Conservation (phyloP, 2,113 vertebrate species). For the Neopipo cinnamomea region DNA sequence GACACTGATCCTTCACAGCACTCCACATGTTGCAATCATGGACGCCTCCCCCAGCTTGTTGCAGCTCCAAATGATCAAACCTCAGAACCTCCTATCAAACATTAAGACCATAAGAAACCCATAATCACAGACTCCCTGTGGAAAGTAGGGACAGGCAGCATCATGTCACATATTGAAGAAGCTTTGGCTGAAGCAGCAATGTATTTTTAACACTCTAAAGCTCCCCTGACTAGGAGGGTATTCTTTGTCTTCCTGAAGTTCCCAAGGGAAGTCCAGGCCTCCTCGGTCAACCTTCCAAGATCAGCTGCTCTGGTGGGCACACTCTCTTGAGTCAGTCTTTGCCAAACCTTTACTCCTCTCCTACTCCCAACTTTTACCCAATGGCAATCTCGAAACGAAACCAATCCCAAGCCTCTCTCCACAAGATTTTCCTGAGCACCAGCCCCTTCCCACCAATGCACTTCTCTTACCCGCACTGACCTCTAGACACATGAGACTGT, state of each 20-base stretch:
- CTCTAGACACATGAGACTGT: not conserved
- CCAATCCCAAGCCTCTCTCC: not conserved
- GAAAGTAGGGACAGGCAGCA: not conserved
- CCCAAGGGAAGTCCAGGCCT: not conserved
- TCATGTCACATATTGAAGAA: not conserved
- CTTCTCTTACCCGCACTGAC: not conserved
- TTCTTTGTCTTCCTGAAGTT: not conserved
- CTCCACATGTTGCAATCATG: not conserved
- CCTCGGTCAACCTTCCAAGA: not conserved
- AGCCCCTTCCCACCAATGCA: not conserved
- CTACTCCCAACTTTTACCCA: not conserved
- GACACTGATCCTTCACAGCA: not conserved
- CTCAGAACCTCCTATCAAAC: not conserved
- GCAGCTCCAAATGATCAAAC: not conserved
- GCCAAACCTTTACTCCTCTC: not conserved
- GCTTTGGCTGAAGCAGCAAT: not conserved
- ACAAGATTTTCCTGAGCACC: not conserved
- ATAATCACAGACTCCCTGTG: not conserved
- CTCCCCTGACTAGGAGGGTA: not conserved
- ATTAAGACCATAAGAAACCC: fast-evolving
- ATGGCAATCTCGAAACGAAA: fast-evolving
- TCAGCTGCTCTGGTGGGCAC: not conserved
- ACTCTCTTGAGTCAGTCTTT: not conserved
- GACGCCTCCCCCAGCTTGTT: not conserved
- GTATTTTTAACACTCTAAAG: not conserved